phyloP scores from a whole-genome alignment of 1,140 invertebrate species.

The Ylistrum balloti region DNA sequence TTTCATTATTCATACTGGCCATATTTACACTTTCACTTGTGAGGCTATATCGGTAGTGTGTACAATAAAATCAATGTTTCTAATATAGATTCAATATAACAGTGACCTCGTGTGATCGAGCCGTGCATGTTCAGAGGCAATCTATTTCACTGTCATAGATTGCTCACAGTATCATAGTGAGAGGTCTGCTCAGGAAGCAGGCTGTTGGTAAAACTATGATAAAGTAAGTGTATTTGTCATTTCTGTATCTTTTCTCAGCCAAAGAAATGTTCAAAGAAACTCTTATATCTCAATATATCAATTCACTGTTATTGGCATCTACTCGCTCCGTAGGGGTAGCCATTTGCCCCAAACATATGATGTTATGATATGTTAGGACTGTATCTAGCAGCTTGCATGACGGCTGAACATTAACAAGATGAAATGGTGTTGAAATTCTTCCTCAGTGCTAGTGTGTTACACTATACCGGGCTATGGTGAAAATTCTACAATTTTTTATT shows the following conservation, averaged over 20 bases:
- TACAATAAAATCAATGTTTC: constrained; percentile 18
- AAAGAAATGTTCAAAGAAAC: constrained; percentile 34
- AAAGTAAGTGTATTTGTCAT: constrained; percentile 33
- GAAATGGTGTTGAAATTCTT: constrained; percentile 30
- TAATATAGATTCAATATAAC: not conserved
- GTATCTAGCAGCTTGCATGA: constrained; percentile 37
- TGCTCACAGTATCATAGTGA: not conserved
- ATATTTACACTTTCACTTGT: not conserved
- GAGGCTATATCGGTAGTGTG: not conserved
- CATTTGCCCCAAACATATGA: not conserved
- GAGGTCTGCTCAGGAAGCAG: constrained; percentile 12
- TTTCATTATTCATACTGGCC: constrained; percentile 18
- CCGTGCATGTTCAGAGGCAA: constrained; percentile 7
- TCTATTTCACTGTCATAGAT: constrained; percentile 26
- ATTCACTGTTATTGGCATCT: constrained; percentile 1
- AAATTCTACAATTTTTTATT: constrained; percentile 17
- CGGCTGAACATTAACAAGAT: not conserved
- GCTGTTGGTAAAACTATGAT: not conserved
- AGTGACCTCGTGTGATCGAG: not conserved
- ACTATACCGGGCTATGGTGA: not conserved
- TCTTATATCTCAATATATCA: constrained; percentile 29
- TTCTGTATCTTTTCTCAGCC: constrained; percentile 33
- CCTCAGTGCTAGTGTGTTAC: not conserved
- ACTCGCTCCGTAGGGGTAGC: not conserved
- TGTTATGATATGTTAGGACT: constrained; percentile 8